phyloP scores from a whole-genome alignment of 92 coral and sea anemone species.

The Siderastrea radians region DNA sequence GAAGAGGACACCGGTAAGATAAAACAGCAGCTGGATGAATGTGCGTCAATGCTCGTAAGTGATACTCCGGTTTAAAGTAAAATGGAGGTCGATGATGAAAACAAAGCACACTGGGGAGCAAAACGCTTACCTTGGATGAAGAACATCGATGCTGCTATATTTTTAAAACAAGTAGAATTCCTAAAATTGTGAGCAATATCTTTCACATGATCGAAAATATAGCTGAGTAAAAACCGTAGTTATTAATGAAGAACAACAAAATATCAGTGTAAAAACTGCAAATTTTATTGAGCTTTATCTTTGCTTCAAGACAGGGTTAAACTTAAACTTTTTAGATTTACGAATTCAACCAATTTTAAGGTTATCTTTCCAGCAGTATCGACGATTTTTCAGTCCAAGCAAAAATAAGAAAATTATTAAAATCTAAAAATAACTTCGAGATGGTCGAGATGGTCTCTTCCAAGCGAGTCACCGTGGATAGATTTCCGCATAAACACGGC shows the following conservation, averaged over 20 bases:
- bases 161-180: neutral
- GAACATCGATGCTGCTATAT: neutral
- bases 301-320: neutral
- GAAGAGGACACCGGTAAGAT: constrained; percentile 3
- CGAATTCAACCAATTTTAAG: neutral
- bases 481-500: neutral
- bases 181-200: neutral
- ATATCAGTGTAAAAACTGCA: neutral
- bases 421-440: neutral
- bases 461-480: neutral
- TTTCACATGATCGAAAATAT: neutral
- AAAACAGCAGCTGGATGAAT: constrained; percentile 5
- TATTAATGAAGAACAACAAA: neutral
- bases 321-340: neutral
- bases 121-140: no score
- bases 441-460: neutral
- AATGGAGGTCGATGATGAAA: no score
- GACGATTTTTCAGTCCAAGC: neutral
- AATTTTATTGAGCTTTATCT: neutral
- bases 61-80: neutral
- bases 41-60: neutral
- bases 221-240: neutral
- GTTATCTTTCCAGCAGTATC: neutral
- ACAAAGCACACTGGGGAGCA: neutral
- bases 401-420: neutral